phyloP scores from a whole-genome alignment of 37 sponge, comb jelly and placozoan species.

The Hexactinellida sp. region DNA sequence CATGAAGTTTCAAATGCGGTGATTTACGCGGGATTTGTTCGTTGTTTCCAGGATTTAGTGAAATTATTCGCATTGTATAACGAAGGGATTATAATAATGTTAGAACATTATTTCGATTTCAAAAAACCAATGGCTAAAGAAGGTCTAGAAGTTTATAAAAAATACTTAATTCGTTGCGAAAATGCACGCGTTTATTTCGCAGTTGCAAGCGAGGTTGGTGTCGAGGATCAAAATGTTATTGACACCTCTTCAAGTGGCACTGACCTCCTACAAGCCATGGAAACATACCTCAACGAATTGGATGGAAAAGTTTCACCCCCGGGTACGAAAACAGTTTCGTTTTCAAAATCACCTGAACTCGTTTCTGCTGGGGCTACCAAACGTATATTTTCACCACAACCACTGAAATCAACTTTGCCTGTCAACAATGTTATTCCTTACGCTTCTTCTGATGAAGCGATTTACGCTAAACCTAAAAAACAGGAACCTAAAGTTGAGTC shows the following conservation, averaged over 20 bases:
- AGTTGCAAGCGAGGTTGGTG: neutral
- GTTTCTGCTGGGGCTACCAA: neutral
- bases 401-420: neutral
- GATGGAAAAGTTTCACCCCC: neutral
- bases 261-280: constrained; percentile 11
- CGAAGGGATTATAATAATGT: constrained; percentile 45
- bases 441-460: neutral
- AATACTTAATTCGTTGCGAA: constrained; percentile 2
- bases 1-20: constrained; percentile 71
- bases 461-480: neutral
- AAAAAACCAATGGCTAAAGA: neutral
- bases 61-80: constrained; percentile 67
- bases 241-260: neutral
- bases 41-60: constrained; percentile 53
- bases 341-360: neutral
- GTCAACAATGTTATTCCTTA: neutral
- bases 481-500: neutral
- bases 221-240: neutral
- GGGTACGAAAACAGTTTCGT: neutral
- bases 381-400: neutral
- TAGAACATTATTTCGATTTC: constrained; percentile 15
- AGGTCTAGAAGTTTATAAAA: constrained; percentile 4
- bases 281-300: neutral
- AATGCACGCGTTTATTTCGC: neutral
- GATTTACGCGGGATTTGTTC: constrained; percentile 66